Conservation (phyloP, 2,888 invertebrate genomes). For the Nomada flava region DNA sequence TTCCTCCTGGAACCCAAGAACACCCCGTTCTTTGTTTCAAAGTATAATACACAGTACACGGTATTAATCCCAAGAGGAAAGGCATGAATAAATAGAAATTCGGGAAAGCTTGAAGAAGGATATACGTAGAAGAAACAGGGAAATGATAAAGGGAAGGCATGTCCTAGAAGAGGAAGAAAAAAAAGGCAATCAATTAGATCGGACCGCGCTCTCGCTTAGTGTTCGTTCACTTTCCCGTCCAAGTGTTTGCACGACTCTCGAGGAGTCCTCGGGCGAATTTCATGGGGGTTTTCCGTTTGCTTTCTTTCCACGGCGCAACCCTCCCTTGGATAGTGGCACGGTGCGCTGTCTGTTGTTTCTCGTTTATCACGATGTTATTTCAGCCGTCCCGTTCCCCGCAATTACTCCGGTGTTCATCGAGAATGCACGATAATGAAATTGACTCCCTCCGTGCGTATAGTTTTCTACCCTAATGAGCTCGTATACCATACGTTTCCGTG, state of each 20-base stretch:
- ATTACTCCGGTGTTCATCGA: conserved; percentile 47
- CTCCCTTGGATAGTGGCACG: conserved; percentile 52
- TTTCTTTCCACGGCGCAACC: conserved; percentile 63
- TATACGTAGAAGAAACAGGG: neutral
- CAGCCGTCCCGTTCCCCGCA: conserved; percentile 55
- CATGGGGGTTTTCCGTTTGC: conserved; percentile 69
- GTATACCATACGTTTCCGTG: neutral
- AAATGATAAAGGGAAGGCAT: conserved; percentile 45
- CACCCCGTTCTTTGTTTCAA: too few relatives aligned
- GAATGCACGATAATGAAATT: conserved; percentile 52
- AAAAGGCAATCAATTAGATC: conserved; percentile 79
- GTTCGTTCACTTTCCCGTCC: conserved; percentile 60
- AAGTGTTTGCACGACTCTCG: conserved; percentile 77
- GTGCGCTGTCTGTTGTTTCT: conserved; percentile 65
- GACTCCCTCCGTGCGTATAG: conserved; percentile 17
- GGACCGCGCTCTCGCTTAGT: conserved; percentile 15
- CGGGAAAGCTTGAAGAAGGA: neutral
- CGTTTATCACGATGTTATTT: conserved; percentile 73
- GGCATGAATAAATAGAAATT: neutral
- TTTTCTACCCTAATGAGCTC: conserved; percentile 23
- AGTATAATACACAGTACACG: too few relatives aligned
- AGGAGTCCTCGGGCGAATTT: conserved; percentile 64
- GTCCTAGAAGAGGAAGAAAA: conserved; percentile 35
- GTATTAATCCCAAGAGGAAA: neutral
- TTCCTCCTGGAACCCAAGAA: too few relatives aligned